These are phyloP conservation scores for Idaea straminata DNA, from an alignment of 2,888 invertebrate species.

Conservation along the genomic window DNA sequence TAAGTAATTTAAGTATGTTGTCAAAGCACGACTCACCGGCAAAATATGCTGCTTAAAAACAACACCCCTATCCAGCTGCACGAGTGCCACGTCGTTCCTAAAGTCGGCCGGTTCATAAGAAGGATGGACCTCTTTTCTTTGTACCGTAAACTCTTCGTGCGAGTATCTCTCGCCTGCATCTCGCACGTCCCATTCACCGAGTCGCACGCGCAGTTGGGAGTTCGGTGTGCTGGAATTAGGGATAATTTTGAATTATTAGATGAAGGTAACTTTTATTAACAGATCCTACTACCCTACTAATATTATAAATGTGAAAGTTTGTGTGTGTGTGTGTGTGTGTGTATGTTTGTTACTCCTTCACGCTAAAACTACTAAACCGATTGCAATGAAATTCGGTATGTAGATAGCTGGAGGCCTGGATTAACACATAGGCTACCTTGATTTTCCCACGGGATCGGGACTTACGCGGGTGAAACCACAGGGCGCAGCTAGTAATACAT, in stretches of 20 bases:
- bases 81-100: slow-evolving; percentile 92
- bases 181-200: slow-evolving; percentile 96
- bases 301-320: no score
- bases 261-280: neutral
- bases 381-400: no score
- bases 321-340: no score
- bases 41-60: slow-evolving; percentile 95
- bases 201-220: slow-evolving; percentile 91
- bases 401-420: no score
- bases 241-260: neutral
- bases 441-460: no score
- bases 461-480: no score
- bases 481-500: no score
- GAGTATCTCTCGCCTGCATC: slow-evolving; percentile 89
- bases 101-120: slow-evolving; percentile 95
- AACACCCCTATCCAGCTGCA: slow-evolving; percentile 89
- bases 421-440: no score
- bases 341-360: no score
- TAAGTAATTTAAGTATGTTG: no score
- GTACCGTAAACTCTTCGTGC: slow-evolving; percentile 93
- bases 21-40: slow-evolving; percentile 79
- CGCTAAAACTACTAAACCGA: no score
- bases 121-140: slow-evolving; percentile 94
- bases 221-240: slow-evolving; percentile 87
- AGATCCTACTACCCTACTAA: no score